Evolutionary conservation across 2,113 vertebrate species (phyloP), one percentile per base, ranked within the genome.

Genomic region (Illadopsis cleaveri): DNA sequence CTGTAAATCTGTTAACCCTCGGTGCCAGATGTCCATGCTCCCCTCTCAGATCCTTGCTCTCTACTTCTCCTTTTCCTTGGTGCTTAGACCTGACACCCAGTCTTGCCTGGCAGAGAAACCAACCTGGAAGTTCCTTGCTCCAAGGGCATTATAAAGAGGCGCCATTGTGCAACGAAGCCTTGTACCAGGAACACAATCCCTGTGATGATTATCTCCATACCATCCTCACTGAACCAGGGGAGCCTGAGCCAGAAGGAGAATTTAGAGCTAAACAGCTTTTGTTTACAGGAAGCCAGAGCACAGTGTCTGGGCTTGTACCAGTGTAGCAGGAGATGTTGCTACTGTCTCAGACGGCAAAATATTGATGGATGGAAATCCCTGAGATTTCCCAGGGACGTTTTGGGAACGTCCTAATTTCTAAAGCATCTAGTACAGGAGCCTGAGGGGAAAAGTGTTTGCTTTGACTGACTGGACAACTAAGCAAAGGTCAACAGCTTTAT

Each of bases 251-350:
- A 76, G 71, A 82, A 68, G 86, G 89, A 56, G 38, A 94, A 91
- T 93, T 95, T 91, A 69, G 93, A 96, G 86, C 91, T 95, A 94
- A 93, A 97, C 95, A 97, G 93, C 54, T 87, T 92, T 89, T 97
- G 94, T 96, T 97, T 97, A 96, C 86, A 97, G 84, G 69, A 91
- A 95, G 69, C 77, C 69, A 66, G 88, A 94, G 93, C 89, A 60
- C 80, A 17, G 81, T 97, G 94, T 89, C 95, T 96, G 94, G 96
- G 86, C 97, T 94, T 96, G 97, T 96, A 95, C 76, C 89, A 90
- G 65, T 64, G 87, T 25, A 93, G 97, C 86, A 80, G 85, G 87
- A 93, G 90, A 91, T 93, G 92, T 90, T 96, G 82, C 86, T 96
- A 4, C 94, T 96, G 95, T 96, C 90, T 96, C 87, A 71, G 76